Percentiles rank a stretch among this genome's conserved stretches.
Conservation (phyloP, 2,797 vertebrate species). For the Octomys mimax region DNA sequence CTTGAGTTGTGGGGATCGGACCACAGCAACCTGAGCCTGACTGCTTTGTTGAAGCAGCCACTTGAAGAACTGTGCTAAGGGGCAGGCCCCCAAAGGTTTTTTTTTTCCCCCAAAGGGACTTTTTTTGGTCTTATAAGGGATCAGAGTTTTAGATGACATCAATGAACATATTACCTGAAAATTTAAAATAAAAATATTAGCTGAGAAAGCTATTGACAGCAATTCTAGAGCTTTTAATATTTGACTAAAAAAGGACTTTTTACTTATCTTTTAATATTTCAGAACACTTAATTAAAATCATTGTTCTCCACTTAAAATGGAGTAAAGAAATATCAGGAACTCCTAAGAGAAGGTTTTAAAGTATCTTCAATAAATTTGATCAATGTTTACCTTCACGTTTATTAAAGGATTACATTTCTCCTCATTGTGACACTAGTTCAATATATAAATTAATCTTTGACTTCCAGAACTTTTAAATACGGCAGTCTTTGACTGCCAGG, state of each 20-base stretch:
- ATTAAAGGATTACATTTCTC: not conserved
- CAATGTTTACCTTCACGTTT: not conserved
- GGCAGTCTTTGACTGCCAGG: not conserved
- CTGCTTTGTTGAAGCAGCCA: no score
- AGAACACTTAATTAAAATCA: not conserved
- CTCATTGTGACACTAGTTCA: not conserved
- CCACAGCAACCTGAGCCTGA: no score
- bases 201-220: not conserved
- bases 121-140: not conserved
- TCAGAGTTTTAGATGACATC: conserved; percentile 3
- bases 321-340: conserved; percentile 14
- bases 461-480: not conserved
- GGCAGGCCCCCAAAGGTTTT: no score
- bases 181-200: conserved; percentile 14
- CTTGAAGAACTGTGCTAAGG: no score
- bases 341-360: not conserved
- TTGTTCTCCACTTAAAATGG: not conserved
- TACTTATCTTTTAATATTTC: conserved; percentile 45
- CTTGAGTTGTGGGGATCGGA: no score
- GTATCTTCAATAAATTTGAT: not conserved
- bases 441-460: not conserved
- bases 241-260: conserved; percentile 21
- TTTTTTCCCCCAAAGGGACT: no score
- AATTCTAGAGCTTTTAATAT: not conserved
- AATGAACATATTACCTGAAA: not conserved